Percentiles rank a stretch among this genome's conserved stretches.
Evolutionary conservation across 2,888 invertebrate genomes (phyloP).

Genomic region (Corythucha ciliata): DNA sequence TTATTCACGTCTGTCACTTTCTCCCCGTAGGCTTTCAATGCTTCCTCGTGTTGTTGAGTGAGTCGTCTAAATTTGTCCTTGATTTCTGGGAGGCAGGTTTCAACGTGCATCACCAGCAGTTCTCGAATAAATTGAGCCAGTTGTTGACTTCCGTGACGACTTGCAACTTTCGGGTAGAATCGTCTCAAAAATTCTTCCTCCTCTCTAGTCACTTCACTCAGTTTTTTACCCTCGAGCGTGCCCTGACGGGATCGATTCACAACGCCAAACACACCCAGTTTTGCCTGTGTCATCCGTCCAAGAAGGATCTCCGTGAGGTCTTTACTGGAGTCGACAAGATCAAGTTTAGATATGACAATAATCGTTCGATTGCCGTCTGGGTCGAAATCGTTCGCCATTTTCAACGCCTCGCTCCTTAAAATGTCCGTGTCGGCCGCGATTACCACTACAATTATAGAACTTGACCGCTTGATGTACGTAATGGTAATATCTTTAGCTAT

Average conservation of each 20-base stretch:
- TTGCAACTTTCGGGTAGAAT: slow-evolving; percentile 52
- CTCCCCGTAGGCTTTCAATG: slow-evolving; percentile 52
- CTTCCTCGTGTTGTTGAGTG: slow-evolving; percentile 50
- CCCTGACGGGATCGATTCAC: slow-evolving; percentile 55
- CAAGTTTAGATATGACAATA: slow-evolving; percentile 55
- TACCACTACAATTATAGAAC: slow-evolving; percentile 53
- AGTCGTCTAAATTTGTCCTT: slow-evolving; percentile 50
- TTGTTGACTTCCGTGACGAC: slow-evolving; percentile 50
- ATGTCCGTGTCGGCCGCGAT: slow-evolving; percentile 56
- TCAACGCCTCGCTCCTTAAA: slow-evolving; percentile 53
- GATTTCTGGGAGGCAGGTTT: slow-evolving; percentile 53
- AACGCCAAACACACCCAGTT: slow-evolving; percentile 56
- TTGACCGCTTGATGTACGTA: slow-evolving; percentile 49
- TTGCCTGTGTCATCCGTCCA: slow-evolving; percentile 53
- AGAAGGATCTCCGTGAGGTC: slow-evolving; percentile 55
- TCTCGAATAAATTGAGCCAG: slow-evolving; percentile 51
- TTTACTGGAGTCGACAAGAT: slow-evolving; percentile 58
- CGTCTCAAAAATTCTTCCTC: slow-evolving; percentile 51
- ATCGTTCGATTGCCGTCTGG: slow-evolving; percentile 51
- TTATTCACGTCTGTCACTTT: slow-evolving; percentile 49
- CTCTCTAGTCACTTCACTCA: slow-evolving; percentile 48
- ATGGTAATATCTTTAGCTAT: slow-evolving; percentile 49
- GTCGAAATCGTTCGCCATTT: slow-evolving; percentile 51
- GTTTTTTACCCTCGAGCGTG: slow-evolving; percentile 43
- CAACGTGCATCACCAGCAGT: slow-evolving; percentile 54